These are phyloP conservation scores for Spermophilus dauricus DNA, from an alignment of 2,113 vertebrate genomes.

Conservation along the genomic window DNA sequence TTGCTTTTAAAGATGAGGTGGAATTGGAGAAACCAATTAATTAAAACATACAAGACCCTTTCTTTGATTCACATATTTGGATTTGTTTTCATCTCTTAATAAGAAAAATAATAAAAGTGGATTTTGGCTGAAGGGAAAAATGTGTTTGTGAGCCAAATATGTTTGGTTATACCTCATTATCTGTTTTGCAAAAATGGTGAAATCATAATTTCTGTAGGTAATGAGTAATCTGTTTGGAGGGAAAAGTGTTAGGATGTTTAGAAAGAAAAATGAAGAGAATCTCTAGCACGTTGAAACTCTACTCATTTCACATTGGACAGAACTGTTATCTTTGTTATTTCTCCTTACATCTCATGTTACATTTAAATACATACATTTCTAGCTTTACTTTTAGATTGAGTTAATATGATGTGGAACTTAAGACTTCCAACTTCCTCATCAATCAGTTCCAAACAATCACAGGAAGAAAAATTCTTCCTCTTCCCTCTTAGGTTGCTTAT, in stretches of 20 bases:
- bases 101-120: slow-evolving; percentile 67
- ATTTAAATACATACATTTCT: slow-evolving; percentile 2
- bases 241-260: not conserved
- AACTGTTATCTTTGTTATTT: not conserved
- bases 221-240: slow-evolving; percentile 70
- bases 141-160: slow-evolving; percentile 30
- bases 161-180: slow-evolving; percentile 68
- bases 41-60: slow-evolving; percentile 61
- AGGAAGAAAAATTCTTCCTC: not conserved
- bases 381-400: not conserved
- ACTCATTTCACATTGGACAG: slow-evolving; percentile 58
- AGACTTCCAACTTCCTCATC: not conserved
- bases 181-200: slow-evolving; percentile 66
- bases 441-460: not conserved
- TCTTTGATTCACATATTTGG: slow-evolving; percentile 67
- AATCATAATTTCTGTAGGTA: slow-evolving; percentile 63
- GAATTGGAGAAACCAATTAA: slow-evolving; percentile 79
- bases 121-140: slow-evolving; percentile 71
- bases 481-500: not conserved
- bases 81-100: slow-evolving; percentile 80
- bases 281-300: slow-evolving; percentile 62
- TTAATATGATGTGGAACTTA: not conserved
- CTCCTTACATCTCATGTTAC: not conserved
- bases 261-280: slow-evolving; percentile 71
- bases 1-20: slow-evolving; percentile 67